Percentiles rank a stretch among this genome's conserved stretches.
Evolutionary conservation across 2,888 invertebrate genomes (phyloP).

Genomic region (Drosophila pseudotalamancana): DNA sequence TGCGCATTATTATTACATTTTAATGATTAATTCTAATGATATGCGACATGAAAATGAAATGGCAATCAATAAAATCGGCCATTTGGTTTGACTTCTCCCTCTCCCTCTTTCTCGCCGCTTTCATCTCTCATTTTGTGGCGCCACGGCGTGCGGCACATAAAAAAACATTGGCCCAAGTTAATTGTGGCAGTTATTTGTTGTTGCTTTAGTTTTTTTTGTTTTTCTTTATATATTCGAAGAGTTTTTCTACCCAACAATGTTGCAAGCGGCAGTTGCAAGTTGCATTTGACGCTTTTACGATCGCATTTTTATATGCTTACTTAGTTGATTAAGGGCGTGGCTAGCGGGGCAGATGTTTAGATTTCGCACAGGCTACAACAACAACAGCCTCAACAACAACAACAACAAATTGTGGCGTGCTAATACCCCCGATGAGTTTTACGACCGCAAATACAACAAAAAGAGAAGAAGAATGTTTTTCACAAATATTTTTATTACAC

Average conservation of each 20-base stretch:
- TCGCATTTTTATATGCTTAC: constrained; percentile 74
- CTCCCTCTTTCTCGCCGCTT: background rate
- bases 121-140: constrained; percentile 47
- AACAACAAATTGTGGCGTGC: constrained; percentile 36
- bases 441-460: constrained; percentile 41
- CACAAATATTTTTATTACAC: constrained; percentile 46
- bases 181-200: constrained; percentile 76
- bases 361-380: constrained; percentile 45
- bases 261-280: constrained; percentile 60
- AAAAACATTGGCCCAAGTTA: constrained; percentile 70
- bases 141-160: constrained; percentile 58
- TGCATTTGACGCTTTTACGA: constrained; percentile 75
- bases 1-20: constrained; percentile 82
- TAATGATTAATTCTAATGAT: constrained; percentile 83
- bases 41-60: constrained; percentile 79
- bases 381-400: constrained; percentile 7
- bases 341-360: constrained; percentile 64
- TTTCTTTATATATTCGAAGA: constrained; percentile 9
- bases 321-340: constrained; percentile 79
- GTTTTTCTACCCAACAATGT: constrained; percentile 59
- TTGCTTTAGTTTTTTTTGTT: constrained; percentile 41
- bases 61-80: constrained; percentile 58
- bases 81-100: constrained; percentile 36
- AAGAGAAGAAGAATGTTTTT: constrained; percentile 10
- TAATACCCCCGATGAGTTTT: constrained; percentile 50